Percentiles rank a stretch among this genome's conserved stretches.
Evolutionary conservation across 2,113 vertebrate genomes (phyloP).

Genomic region (Mus spicilegus): DNA sequence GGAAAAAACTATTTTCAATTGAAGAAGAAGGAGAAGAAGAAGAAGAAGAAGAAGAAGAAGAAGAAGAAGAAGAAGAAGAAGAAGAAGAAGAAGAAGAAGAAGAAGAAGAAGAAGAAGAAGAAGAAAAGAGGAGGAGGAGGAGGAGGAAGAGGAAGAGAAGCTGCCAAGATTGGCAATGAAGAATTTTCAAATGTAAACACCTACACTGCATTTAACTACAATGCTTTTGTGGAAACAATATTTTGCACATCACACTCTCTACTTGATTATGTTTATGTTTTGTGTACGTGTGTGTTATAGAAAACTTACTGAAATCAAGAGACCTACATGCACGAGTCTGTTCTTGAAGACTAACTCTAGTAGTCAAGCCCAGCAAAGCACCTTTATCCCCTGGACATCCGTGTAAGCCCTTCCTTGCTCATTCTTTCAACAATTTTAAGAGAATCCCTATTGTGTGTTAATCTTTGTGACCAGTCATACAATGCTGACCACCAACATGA

Average conservation of each 20-base stretch:
- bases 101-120: neutral
- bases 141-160: too few species aligned
- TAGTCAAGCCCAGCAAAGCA: too few species aligned
- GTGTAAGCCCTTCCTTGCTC: neutral
- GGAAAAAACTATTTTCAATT: neutral
- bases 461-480: neutral
- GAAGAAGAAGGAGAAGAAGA: too few species aligned
- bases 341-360: neutral
- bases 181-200: constrained; percentile 4
- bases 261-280: neutral
- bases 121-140: too few species aligned
- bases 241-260: neutral
- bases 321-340: neutral
- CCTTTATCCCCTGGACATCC: neutral
- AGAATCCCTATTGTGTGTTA: neutral
- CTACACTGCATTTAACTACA: neutral
- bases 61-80: too few species aligned
- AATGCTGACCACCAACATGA: neutral
- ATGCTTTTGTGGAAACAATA: neutral
- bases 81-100: too few species aligned
- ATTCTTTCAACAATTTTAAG: neutral
- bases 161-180: neutral
- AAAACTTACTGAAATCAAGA: neutral
- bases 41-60: too few species aligned
- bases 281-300: too few species aligned